Evolutionary conservation across 1,140 invertebrate species (phyloP).

Genomic region (Coboldia fuscipes): DNA sequence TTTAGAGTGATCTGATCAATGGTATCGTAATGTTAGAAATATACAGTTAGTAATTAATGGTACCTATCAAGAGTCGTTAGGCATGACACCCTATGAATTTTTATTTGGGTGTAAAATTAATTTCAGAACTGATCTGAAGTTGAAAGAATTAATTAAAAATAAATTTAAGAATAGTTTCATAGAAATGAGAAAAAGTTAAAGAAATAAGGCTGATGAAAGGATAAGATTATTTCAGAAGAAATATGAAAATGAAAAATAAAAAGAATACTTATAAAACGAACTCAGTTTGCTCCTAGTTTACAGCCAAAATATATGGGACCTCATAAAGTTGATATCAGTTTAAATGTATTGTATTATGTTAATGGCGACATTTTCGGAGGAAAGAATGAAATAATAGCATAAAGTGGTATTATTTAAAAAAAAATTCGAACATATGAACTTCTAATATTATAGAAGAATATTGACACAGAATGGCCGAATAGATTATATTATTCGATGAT

Average conservation of each 20-base stretch:
- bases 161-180: constrained; percentile 1
- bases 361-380: too few species aligned
- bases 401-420: too few species aligned
- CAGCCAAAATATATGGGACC: constrained; percentile 6
- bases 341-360: too few species aligned
- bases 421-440: too few species aligned
- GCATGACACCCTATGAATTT: constrained; percentile 5
- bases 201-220: constrained; percentile 8
- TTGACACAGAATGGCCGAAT: too few species aligned
- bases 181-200: too few species aligned
- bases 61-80: constrained; percentile 6
- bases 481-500: too few species aligned
- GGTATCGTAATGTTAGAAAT: constrained; percentile 11
- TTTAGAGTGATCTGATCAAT: constrained; percentile 9
- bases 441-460: too few species aligned
- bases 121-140: not conserved
- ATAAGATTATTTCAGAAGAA: constrained; percentile 11
- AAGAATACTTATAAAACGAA: constrained; percentile 9
- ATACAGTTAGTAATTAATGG: constrained; percentile 13
- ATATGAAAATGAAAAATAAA: constrained; percentile 9
- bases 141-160: not conserved
- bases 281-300: constrained; percentile 7
- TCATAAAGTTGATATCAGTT: constrained; percentile 6
- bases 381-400: too few species aligned
- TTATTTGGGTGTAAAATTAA: constrained; percentile 13